Evolutionary conservation across 2,888 invertebrate genomes (phyloP), one percentile per base, ranked within the genome.

Genomic region (Conus canariensis): DNA sequence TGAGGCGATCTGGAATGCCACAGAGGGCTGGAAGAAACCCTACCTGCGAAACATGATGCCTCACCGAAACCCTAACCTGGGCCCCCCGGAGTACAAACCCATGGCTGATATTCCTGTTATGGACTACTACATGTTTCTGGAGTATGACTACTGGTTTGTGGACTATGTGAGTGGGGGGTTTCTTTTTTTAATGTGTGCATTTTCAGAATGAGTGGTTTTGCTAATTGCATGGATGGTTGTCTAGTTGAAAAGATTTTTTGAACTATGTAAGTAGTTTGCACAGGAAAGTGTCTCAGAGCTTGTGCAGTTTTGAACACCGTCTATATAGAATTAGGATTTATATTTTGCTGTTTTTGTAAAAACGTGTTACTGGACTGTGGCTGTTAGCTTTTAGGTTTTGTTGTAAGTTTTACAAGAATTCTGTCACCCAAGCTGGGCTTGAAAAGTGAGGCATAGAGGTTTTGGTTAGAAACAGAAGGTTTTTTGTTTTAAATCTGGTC

Each of bases 141-240:
- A 89, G 3, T 92, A 92, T 89, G 91, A 94, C n/a, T 92, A 93
- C 86, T 91, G 92, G 77, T 92, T 92, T 87, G 92, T 93, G 87
- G 93, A 94, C 58, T 95, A 94, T 92, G 95, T 95, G 93, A 94
- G 95, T 92, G 10, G 16, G 45, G 45, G 45, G 2, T 45, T 45
- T 7, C 6, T 25, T 60, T 82, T 60, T 70, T 83, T 64, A 59
- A 56, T 67, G 19, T 16, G 58, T 22, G 45, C 45, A 45, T 45
- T 45, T 45, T 45, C 45, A 45, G 45, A 45, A 4, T 45, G 45
- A 45, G 3, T 19, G 25, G 10, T 77, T 77, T 77, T 77, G 22
- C n/a, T n/a, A n/a, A 6, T n/a, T n/a, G 22, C 10, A 45, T 45
- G 45, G 45, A 45, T 45, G 45, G 45, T 45, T 45, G 2, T 45